A percentile compares a stretch with the other conserved stretches of the same genome.
Conservation (phyloP, 2,113 vertebrate genomes). For the Archocentrus centrarchus region DNA sequence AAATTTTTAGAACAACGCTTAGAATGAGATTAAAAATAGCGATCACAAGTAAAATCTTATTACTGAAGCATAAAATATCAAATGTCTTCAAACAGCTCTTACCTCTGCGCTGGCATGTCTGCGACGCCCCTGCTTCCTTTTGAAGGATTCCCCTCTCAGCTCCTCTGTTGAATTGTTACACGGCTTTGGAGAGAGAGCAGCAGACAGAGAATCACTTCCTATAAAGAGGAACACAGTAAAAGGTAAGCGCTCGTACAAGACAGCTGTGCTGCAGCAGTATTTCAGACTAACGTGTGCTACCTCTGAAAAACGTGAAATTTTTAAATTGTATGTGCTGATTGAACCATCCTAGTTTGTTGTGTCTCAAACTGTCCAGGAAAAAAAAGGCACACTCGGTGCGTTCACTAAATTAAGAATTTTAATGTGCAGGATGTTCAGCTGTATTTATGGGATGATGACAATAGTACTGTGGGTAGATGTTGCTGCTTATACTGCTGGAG, state of each 20-base stretch:
- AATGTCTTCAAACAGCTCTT: constrained; percentile 14
- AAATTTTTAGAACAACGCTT: neutral
- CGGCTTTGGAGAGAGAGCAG: constrained; percentile 55
- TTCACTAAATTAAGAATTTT: neutral
- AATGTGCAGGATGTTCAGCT: neutral
- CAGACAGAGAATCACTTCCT: constrained; percentile 65
- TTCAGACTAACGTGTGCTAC: neutral
- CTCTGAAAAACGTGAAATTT: neutral
- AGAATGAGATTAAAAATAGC: fast-evolving
- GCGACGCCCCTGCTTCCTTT: constrained; percentile 49
- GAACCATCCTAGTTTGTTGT: neutral
- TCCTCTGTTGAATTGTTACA: constrained; percentile 83
- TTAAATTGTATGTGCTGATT: neutral
- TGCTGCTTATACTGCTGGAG: neutral
- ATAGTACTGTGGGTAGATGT: neutral
- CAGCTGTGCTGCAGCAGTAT: neutral
- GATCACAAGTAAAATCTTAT: neutral
- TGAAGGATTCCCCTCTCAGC: constrained; percentile 70
- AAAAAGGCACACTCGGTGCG: neutral
- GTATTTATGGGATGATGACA: neutral
- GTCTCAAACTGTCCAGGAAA: neutral
- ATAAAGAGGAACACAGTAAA: neutral
- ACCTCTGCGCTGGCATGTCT: constrained; percentile 87
- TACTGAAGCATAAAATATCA: neutral
- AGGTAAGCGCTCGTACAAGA: neutral